phyloP scores from a whole-genome alignment of 2,113 vertebrate genomes.

The Tenrec ecaudatus region DNA sequence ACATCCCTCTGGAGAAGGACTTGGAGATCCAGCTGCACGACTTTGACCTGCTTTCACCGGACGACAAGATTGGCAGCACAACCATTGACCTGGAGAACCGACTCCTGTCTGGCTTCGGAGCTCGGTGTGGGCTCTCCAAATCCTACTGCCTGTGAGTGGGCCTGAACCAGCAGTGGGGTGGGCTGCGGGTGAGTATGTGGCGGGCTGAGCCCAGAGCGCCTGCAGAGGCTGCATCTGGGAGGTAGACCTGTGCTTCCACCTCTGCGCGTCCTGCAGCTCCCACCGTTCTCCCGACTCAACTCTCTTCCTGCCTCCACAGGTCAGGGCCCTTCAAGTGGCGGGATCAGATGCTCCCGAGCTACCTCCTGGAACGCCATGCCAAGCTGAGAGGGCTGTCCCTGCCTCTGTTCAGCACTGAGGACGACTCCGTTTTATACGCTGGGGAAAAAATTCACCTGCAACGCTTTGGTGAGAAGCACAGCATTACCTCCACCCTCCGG shows the following conservation, averaged over 20 bases:
- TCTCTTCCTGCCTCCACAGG: conserved; percentile 1
- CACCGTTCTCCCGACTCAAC: not conserved
- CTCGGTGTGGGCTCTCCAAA: conserved; percentile 86
- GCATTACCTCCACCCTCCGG: not conserved
- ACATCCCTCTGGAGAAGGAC: conserved; percentile 88
- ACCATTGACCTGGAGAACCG: conserved; percentile 88
- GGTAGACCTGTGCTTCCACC: not conserved
- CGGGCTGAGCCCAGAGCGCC: not conserved
- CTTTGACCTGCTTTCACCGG: conserved; percentile 83
- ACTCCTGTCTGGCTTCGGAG: conserved; percentile 84
- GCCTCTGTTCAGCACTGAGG: conserved; percentile 69
- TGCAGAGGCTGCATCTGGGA: not conserved
- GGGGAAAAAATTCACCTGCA: conserved; percentile 70
- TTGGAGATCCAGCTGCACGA: conserved; percentile 84
- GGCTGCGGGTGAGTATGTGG: not conserved
- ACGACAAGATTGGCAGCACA: conserved; percentile 87
- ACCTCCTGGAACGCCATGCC: conserved; percentile 72
- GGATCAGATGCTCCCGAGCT: conserved; percentile 83
- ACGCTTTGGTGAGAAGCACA: conserved; percentile 79
- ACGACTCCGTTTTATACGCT: conserved; percentile 61
- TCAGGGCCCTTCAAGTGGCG: conserved; percentile 81
- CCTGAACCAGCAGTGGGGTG: fast-evolving
- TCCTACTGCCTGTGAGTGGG: conserved; percentile 80
- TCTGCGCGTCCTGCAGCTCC: not conserved
- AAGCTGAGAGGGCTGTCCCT: conserved; percentile 65